Percentiles rank a stretch among this genome's conserved stretches.
Evolutionary conservation across 2,888 invertebrate genomes (phyloP).

Genomic region (Meiosimyza decipiens): DNA sequence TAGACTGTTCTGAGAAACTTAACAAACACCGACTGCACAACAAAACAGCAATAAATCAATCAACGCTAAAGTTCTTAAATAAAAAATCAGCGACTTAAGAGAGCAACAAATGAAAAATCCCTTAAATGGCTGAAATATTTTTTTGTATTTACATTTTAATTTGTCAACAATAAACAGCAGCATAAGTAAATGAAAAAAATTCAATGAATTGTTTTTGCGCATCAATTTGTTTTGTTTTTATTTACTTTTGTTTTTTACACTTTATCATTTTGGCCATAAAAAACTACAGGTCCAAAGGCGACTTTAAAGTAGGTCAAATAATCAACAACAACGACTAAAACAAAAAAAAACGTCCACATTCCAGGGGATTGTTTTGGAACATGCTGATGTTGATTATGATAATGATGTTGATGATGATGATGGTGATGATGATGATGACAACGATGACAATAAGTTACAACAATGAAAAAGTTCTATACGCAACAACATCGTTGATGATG

Average conservation of each 20-base stretch:
- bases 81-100: background rate
- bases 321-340: constrained; percentile 10
- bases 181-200: background rate
- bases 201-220: constrained; percentile 11
- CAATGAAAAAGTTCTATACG: constrained; percentile 16
- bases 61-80: background rate
- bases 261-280: no score
- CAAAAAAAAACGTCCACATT: constrained; percentile 19
- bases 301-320: constrained; percentile 31
- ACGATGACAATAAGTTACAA: background rate
- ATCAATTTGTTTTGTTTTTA: background rate
- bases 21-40: no score
- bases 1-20: no score
- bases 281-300: constrained; percentile 2
- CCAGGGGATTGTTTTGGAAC: constrained; percentile 15
- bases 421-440: background rate
- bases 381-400: no score
- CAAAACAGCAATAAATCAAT: constrained; percentile 24
- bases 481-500: background rate
- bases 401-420: no score
- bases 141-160: constrained; percentile 23
- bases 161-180: constrained; percentile 16
- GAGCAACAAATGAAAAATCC: background rate
- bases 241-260: background rate
- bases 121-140: no score